These are phyloP conservation scores for Myzus persicae DNA, from an alignment of 1,140 invertebrate species.

Conservation along the genomic window DNA sequence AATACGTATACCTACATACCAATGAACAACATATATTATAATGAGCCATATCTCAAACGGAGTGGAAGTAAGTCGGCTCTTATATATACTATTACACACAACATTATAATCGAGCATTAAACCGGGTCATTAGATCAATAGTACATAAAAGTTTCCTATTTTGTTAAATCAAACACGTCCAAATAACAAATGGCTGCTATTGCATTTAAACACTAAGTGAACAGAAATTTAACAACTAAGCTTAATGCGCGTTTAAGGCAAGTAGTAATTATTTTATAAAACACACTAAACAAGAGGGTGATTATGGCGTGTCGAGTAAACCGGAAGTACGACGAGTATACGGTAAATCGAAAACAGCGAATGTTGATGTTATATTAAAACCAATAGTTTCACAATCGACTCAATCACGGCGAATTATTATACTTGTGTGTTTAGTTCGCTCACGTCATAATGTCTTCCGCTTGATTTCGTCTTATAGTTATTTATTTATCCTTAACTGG, in stretches of 20 bases:
- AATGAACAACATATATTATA: not conserved
- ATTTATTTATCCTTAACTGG: not conserved
- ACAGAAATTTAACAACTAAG: not conserved
- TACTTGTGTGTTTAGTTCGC: not conserved
- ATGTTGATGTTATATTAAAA: not conserved
- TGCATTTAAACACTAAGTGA: not conserved
- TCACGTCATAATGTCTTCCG: not conserved
- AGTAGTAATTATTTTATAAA: not conserved
- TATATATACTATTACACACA: not conserved
- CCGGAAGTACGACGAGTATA: not conserved
- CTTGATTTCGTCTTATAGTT: not conserved
- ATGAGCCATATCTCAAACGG: not conserved
- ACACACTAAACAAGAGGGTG: not conserved
- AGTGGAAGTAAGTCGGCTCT: not conserved
- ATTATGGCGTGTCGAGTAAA: not conserved
- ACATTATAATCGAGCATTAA: constrained; percentile 25
- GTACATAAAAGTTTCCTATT: not conserved
- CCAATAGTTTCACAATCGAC: not conserved
- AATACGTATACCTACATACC: not conserved
- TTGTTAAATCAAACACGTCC: not conserved
- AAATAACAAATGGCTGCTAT: not conserved
- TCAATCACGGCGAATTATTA: not conserved
- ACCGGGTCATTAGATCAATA: constrained; percentile 27
- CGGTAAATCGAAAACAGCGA: not conserved
- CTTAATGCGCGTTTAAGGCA: not conserved